phyloP scores from a whole-genome alignment of 2,113 vertebrate genomes.

The Casuarius casuarius region DNA sequence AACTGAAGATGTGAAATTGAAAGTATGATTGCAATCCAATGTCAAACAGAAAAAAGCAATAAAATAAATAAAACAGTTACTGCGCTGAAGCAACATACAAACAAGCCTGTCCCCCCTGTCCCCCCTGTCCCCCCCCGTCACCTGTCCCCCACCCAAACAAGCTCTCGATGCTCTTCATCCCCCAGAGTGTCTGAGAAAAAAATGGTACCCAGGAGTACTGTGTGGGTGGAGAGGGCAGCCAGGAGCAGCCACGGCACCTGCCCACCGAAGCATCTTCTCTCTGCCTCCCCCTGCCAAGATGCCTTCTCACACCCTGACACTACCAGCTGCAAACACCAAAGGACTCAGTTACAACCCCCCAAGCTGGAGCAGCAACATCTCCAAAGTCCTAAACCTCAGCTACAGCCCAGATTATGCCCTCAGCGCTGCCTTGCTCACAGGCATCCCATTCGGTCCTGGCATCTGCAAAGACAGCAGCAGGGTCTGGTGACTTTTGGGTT shows the following conservation, averaged over 20 bases:
- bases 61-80: not conserved
- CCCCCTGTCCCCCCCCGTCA: not conserved
- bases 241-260: not conserved
- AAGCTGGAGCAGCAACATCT: not conserved
- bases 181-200: not conserved
- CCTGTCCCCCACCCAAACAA: not conserved
- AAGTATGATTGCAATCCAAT: not conserved
- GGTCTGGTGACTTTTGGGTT: not conserved
- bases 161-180: accelerated
- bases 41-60: not conserved
- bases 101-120: no score
- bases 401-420: not conserved
- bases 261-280: not conserved
- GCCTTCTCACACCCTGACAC: not conserved
- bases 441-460: no score
- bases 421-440: not conserved
- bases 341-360: not conserved
- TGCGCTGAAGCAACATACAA: not conserved
- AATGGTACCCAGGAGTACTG: accelerated
- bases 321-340: no score
- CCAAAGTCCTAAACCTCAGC: accelerated
- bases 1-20: not conserved
- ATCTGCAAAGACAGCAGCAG: not conserved
- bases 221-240: no score
- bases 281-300: not conserved